phyloP scores from a whole-genome alignment of 1,140 invertebrate species.

The Pachyrhynchus sulphureomaculatus region DNA sequence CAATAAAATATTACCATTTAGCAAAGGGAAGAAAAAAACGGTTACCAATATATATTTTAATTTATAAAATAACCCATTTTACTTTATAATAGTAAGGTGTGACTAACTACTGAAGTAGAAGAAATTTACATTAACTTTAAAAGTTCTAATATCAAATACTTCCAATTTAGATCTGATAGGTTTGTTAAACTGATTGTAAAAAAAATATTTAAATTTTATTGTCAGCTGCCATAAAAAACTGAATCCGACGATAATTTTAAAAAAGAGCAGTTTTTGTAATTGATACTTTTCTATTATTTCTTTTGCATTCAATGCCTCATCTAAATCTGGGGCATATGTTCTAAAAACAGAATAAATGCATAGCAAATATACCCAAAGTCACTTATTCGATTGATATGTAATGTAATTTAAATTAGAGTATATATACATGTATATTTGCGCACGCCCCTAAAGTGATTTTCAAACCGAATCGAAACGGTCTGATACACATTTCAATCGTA shows the following conservation, averaged over 20 bases:
- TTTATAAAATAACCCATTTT: no score
- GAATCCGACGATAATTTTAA: background rate
- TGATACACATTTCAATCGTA: conserved; percentile 40
- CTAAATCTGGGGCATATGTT: conserved; percentile 24
- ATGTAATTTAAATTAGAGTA: conserved; percentile 37
- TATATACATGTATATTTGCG: conserved; percentile 34
- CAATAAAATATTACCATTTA: no score
- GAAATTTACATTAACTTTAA: no score
- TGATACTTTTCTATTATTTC: conserved; percentile 32
- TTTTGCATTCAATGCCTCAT: background rate
- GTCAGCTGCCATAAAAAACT: no score
- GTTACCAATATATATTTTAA: no score
- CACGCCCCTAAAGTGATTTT: conserved; percentile 38
- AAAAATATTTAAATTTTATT: no score
- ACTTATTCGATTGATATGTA: conserved; percentile 28
- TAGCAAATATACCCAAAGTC: conserved; percentile 25
- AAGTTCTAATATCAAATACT: no score
- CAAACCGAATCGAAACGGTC: conserved; percentile 34
- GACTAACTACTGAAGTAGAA: no score
- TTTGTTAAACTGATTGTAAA: no score
- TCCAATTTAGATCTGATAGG: no score
- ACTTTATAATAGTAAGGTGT: no score
- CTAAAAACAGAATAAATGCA: conserved; percentile 36
- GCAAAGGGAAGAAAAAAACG: no score
- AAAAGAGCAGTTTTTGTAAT: conserved; percentile 30